Percentiles rank a stretch among this genome's conserved stretches.
phyloP scores from a whole-genome alignment of 1,140 invertebrate species.

The Mylabris phalerata region DNA sequence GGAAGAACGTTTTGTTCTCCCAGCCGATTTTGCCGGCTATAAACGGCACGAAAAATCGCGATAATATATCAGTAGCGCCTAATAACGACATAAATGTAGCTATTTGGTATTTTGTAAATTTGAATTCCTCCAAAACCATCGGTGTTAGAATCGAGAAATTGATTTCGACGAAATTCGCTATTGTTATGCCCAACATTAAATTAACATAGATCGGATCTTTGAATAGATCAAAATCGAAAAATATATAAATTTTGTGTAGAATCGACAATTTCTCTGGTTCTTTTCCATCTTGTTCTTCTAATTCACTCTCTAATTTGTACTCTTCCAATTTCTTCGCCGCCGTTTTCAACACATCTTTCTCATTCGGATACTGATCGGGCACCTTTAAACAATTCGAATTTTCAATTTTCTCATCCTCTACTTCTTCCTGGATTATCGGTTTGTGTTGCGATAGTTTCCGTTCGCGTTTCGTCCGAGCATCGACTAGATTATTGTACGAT shows the following conservation, averaged over 20 bases:
- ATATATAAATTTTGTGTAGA: constrained; percentile 36
- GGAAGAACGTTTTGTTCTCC: constrained; percentile 59
- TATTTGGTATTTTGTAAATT: constrained; percentile 49
- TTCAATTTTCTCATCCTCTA: constrained; percentile 37
- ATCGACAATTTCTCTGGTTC: constrained; percentile 17
- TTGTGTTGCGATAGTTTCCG: constrained; percentile 40
- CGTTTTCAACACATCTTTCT: constrained; percentile 30
- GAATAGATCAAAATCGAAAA: constrained; percentile 52
- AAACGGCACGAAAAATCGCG: constrained; percentile 53
- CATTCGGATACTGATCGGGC: constrained; percentile 17
- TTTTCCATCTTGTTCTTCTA: constrained; percentile 9
- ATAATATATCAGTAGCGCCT: constrained; percentile 52
- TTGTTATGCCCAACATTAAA: constrained; percentile 58
- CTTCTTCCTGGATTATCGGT: constrained; percentile 46
- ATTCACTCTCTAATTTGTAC: constrained; percentile 20
- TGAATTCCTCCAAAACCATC: constrained; percentile 55
- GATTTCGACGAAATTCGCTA: constrained; percentile 60
- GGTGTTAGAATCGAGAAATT: constrained; percentile 61
- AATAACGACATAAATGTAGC: constrained; percentile 54
- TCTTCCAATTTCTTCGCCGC: constrained; percentile 27
- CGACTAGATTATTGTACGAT: constrained; percentile 18
- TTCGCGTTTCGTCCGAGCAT: constrained; percentile 38
- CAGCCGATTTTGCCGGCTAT: constrained; percentile 57
- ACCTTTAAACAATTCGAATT: background rate
- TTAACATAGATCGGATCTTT: constrained; percentile 53